Conservation (phyloP, 2,113 vertebrate species). For the Tupaia tana region DNA sequence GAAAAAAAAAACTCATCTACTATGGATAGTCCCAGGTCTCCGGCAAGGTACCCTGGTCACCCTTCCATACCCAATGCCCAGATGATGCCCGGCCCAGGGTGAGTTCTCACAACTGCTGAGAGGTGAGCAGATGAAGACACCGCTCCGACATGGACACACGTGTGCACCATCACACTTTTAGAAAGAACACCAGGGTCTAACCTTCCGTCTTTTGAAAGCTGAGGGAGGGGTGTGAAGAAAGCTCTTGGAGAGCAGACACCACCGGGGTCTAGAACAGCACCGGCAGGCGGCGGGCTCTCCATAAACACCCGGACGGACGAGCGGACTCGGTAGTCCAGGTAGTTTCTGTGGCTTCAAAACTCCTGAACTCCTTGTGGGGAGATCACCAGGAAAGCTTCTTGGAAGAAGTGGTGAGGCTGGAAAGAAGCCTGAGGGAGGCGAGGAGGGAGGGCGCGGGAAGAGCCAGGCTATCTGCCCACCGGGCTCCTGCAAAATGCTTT, state of each 20-base stretch:
- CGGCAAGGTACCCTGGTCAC: fast-evolving
- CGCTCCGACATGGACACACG: fast-evolving
- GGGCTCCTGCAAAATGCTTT: not conserved
- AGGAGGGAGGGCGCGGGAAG: not conserved
- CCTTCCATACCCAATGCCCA: not conserved
- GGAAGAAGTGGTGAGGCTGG: not conserved
- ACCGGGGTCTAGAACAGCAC: fast-evolving
- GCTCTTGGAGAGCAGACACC: not conserved
- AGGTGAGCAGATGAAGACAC: fast-evolving
- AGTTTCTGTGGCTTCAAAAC: not conserved
- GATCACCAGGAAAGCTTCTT: not conserved
- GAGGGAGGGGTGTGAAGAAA: not conserved
- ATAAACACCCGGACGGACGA: not conserved
- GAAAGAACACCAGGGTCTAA: too few species aligned
- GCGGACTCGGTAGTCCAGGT: fast-evolving
- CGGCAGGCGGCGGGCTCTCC: not conserved
- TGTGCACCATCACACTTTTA: fast-evolving
- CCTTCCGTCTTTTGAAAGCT: not conserved
- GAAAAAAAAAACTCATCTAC: not conserved
- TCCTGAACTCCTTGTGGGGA: not conserved
- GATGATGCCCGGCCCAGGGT: fast-evolving
- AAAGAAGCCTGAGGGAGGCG: not conserved
- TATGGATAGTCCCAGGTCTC: fast-evolving
- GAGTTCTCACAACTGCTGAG: fast-evolving
- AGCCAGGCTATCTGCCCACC: not conserved